Evolutionary conservation across 2,797 vertebrate species (phyloP).

Genomic region (Enteromius argenteus): DNA sequence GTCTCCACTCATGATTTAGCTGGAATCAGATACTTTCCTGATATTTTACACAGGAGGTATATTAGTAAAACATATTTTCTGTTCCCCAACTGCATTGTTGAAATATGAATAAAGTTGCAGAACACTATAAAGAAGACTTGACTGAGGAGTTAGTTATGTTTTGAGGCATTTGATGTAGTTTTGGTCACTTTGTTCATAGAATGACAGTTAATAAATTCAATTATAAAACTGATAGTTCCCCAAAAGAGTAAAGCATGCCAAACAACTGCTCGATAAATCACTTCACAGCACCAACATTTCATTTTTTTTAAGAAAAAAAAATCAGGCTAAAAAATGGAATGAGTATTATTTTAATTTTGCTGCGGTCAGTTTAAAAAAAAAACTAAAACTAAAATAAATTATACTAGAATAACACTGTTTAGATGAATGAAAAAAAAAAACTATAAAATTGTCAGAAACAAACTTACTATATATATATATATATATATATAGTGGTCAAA

Average conservation of each 20-base stretch:
- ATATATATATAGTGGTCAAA: neutral
- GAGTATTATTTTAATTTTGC: neutral
- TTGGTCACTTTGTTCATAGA: neutral
- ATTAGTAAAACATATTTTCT: neutral
- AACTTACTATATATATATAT: neutral
- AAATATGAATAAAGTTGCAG: neutral
- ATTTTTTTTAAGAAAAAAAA: neutral
- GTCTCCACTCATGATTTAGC: slow-evolving; percentile 11
- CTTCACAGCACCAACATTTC: neutral
- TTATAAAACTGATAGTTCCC: neutral
- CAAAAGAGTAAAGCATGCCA: neutral
- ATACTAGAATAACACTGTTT: too few species aligned
- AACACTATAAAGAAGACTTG: neutral
- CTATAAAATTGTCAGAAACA: neutral
- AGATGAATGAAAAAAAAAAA: neutral
- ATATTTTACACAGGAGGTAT: slow-evolving; percentile 8
- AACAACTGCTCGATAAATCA: neutral
- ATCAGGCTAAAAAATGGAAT: neutral
- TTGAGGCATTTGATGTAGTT: neutral
- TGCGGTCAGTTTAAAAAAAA: neutral
- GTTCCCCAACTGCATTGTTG: neutral
- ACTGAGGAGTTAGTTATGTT: neutral
- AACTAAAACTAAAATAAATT: neutral
- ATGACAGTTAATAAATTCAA: neutral
- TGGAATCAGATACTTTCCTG: slow-evolving; percentile 1